Base-by-base conservation (phyloP, 2,113 vertebrate species). In the Chascanopsetta lugubris region DNA sequence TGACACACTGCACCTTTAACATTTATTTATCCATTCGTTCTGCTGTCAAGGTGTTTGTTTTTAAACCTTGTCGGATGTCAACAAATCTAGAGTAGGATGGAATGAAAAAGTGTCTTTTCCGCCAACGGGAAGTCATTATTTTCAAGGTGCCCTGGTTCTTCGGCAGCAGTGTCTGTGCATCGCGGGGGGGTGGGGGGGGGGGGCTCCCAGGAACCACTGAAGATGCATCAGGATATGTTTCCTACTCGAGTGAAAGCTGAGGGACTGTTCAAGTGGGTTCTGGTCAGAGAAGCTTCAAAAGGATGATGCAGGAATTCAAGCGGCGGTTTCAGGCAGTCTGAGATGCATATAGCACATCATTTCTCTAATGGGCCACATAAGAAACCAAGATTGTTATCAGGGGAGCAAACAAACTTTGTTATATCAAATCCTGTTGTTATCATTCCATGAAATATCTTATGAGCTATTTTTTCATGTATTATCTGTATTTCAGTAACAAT, bases 61-160 rank as follows among this genome's bases (percentile, higher is more conserved):
- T 80, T 61, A 69, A 63, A 77, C 76, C 59, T 68, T 61, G 58
- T 64, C 20, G 21, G 36, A 58, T 79, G 70, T 77, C 81, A 79
- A 60, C 70, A 51, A 58, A 66, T 51, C 70, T 63, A 1, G 36
- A 75, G 72, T 84, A 67, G 61, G 77, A 78, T 69, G 79, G 54
- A 69, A 24, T 34, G 77, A 69, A 34, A 30, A 67, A 69, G 49
- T 49, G 56, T 77, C 55, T 66, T 48, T 61, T 58, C n/a, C 34
- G 9, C 72, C 58, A 64, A 26, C 78, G 43, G 72, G 69, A 75
- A 75, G 57, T 79, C 55, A 79, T 79, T 85, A 70, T 79, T 83
- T 79, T 72, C 62, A 82, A 82, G 77, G 77, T 87, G 75, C 67
- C 80, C 75, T 24, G 61, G 42, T 75, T 79, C 49, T 58, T 56